Base-by-base conservation (phyloP, 2,113 vertebrate genomes). In the Gila orcuttii region DNA sequence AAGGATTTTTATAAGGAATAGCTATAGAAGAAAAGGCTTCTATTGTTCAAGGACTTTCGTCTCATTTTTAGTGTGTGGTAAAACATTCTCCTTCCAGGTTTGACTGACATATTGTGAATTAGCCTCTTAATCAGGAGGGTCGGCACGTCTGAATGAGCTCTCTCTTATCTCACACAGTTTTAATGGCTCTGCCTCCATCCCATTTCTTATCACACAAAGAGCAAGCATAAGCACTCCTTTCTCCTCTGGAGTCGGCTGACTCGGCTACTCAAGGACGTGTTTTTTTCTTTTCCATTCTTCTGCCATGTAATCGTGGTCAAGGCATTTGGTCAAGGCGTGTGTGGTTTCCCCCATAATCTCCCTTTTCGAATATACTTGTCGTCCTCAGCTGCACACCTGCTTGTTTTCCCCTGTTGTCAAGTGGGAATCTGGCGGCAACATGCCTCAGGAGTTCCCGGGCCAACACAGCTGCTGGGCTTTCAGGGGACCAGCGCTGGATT, bases 131-230 rank as follows among this genome's bases (percentile, higher is more conserved):
- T 92, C 89, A 42, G 71, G 81, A 45, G 57, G 69, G 81, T 88
- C 89, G 60, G 33, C 64, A 83, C 82, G 82, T 25, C 79, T 77
- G 76, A 88, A 82, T 66, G 78, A 68, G 55, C 42, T 88, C 74
- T 79, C 15, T 50, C 87, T 93, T 93, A 90, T 93, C 92, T 88
- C 73, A n/a, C 57, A n/a, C 83, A 64, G 55, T 79, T 92, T 92
- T 86, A 92, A 90, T 81, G 77, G 82, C 85, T 75, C 13, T 23
- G 52, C 28, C 81, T 78, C 83, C 81, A 83, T 87, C 79, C 83
- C 69, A 80, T 82, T 88, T 75, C 86, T 85, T 89, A 85, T 90
- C 86, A 75, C 73, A 62, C 31, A 84, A 89, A 84, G 83, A 85
- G 87, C 91, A 89, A 47, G 45, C 84, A 81, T 86, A 87, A 91